Percentiles rank a stretch among this genome's conserved stretches.
Evolutionary conservation across 1,140 invertebrate species (phyloP).

Genomic region (Homarus americanus): DNA sequence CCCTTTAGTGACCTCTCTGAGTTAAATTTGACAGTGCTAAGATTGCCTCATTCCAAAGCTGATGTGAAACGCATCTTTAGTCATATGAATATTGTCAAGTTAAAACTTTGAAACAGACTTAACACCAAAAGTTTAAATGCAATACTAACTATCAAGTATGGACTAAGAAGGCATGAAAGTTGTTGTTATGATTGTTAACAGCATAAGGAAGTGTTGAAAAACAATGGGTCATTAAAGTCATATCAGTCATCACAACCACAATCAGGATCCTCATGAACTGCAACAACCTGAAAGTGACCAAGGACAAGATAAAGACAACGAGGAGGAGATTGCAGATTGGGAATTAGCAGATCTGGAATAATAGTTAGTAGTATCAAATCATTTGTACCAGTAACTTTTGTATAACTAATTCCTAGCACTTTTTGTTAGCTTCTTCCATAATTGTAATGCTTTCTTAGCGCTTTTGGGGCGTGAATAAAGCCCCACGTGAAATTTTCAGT

Average conservation of each 20-base stretch:
- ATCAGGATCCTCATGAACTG: too few species aligned
- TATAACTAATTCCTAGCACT: too few species aligned
- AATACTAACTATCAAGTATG: slow-evolving; percentile 17
- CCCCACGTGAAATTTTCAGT: too few species aligned
- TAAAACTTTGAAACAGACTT: slow-evolving; percentile 20
- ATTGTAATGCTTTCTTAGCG: too few species aligned
- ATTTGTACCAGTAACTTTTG: too few species aligned
- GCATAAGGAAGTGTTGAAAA: neutral
- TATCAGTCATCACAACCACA: neutral
- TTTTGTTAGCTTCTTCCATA: too few species aligned
- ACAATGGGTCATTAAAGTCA: neutral
- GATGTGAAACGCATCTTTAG: slow-evolving; percentile 28
- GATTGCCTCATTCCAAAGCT: slow-evolving; percentile 6
- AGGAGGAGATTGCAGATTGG: too few species aligned
- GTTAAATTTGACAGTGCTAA: neutral
- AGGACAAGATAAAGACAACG: too few species aligned
- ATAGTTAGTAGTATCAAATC: too few species aligned
- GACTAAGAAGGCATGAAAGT: slow-evolving; percentile 11
- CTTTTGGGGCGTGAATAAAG: too few species aligned
- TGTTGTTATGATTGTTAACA: slow-evolving; percentile 25
- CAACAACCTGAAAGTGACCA: too few species aligned
- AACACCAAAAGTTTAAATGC: slow-evolving; percentile 20
- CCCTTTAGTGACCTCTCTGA: slow-evolving; percentile 5
- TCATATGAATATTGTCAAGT: slow-evolving; percentile 22
- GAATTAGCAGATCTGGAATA: too few species aligned